Evolutionary conservation across 2,113 vertebrate genomes (phyloP), one percentile per base, ranked within the genome.

Genomic region (Cyanoliseus patagonus): DNA sequence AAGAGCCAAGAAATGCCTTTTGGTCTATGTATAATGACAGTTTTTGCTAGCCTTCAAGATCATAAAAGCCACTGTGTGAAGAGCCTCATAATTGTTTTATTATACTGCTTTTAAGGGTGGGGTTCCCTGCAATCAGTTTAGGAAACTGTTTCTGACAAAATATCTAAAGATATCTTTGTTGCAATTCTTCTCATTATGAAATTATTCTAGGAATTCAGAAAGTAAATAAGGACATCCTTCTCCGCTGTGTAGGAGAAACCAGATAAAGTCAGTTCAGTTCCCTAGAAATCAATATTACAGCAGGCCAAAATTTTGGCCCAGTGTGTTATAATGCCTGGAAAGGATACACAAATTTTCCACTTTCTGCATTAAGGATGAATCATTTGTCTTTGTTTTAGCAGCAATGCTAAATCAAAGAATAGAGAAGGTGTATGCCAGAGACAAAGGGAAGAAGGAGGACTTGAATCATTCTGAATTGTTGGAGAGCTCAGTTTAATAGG

Each of bases 341-440:
- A 97, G 78, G 76, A 93, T 83, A 93, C 53, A 83, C n/a, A 91
- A 49, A 78, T 94, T 97, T 96, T 96, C 96, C 87, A 94, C 30
- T 95, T 69, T 88, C 63, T 13, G 8, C 52, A 68, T 78, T 67
- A 76, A 61, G 20, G 13, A 89, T 97, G 96, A 98, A 67, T 96
- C 81, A 97, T 92, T 75, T 64, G 28, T 79, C 94, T 96, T 97
- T 97, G 92, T 97, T 97, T 97, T 92, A 97, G 89, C 85, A 85
- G 52, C 20, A 55, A 55, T 61, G 28, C 8, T 79, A 92, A 95
- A 92, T 94, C 86, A 96, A 84, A 94, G 93, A 90, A 87, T 53
- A 94, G 59, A 90, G 87, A 95, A 96, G 92, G 95, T 97, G 1
- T 42, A 86, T 85, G 93, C 97, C 79, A 92, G 90, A 81, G 74